Conservation (phyloP, 2,113 vertebrate species). For the Barnardius zonarius region DNA sequence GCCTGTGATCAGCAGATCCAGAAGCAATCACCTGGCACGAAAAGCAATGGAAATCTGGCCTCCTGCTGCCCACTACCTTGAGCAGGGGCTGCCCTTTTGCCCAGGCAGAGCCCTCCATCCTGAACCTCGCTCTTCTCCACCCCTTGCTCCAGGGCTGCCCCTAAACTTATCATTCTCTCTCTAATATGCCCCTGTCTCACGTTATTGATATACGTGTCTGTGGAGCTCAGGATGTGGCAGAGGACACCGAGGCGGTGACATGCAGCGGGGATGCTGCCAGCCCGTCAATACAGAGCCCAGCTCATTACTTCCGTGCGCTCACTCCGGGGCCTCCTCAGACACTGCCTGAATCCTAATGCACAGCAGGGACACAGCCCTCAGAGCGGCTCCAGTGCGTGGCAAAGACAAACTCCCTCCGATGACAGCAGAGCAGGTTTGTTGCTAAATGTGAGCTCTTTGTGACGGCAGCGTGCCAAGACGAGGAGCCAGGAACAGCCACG, state of each 20-base stretch:
- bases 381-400: accelerated
- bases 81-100: neutral
- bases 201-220: accelerated
- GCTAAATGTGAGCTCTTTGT: neutral
- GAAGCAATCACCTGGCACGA: accelerated
- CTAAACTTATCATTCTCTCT: neutral
- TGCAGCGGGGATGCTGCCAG: neutral
- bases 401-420: neutral
- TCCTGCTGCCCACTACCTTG: neutral
- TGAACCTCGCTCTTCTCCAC: neutral
- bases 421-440: neutral
- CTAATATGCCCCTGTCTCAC: neutral
- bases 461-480: accelerated
- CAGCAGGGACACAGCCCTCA: neutral
- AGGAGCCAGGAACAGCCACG: accelerated
- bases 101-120: neutral
- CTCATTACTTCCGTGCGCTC: accelerated
- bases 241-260: neutral
- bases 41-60: neutral
- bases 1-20: neutral
- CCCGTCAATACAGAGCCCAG: neutral
- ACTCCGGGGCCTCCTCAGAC: neutral
- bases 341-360: neutral
- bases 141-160: neutral
- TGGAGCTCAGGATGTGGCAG: neutral